These are phyloP conservation scores for Oreochromis niloticus DNA, from an alignment of 2,113 vertebrate genomes.

Conservation along the genomic window DNA sequence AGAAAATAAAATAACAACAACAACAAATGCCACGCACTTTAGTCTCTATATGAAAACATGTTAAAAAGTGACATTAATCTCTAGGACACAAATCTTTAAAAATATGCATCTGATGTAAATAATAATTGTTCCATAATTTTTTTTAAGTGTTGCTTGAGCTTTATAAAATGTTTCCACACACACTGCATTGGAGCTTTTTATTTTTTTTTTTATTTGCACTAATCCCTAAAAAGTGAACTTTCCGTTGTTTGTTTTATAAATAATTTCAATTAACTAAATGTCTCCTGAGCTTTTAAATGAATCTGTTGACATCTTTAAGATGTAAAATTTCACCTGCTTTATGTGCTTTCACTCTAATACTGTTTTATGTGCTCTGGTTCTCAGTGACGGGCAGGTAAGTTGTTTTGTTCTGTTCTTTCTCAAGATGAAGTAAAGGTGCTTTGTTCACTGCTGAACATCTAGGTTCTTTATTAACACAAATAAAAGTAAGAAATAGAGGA, in stretches of 20 bases:
- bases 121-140: rapidly evolving
- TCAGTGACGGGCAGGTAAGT: background rate
- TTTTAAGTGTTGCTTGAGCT: background rate
- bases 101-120: background rate
- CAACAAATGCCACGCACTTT: background rate
- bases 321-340: rapidly evolving
- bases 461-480: background rate
- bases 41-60: background rate
- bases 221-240: background rate
- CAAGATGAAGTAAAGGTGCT: background rate
- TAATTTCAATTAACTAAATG: background rate
- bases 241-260: background rate
- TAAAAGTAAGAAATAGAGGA: background rate
- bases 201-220: background rate
- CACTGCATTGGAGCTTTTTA: background rate
- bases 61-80: background rate
- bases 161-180: background rate
- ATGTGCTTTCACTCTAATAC: background rate
- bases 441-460: rapidly evolving
- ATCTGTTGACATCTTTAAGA: background rate
- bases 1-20: background rate
- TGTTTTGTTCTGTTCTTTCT: background rate
- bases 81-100: background rate
- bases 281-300: background rate
- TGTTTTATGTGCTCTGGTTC: background rate